Evolutionary conservation across 2,797 vertebrate species (phyloP).

Genomic region (Eupleurogrammus muticus): DNA sequence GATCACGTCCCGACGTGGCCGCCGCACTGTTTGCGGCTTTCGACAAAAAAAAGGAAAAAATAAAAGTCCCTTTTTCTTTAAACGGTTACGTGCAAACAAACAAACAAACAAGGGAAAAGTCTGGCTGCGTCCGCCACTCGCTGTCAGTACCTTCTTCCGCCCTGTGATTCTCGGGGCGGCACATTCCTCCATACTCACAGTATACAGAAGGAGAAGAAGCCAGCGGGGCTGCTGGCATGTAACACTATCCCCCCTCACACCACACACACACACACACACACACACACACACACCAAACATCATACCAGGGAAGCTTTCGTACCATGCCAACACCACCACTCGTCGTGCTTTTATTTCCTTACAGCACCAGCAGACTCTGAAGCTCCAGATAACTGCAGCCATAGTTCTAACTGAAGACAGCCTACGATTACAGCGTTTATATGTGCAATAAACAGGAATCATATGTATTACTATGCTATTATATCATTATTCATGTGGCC

Average conservation of each 20-base stretch:
- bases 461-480: background rate
- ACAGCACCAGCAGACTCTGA: slow-evolving; percentile 28
- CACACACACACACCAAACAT: slow-evolving; percentile 60
- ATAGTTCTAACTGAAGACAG: slow-evolving; percentile 15
- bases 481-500: background rate
- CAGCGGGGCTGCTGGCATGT: slow-evolving; percentile 73
- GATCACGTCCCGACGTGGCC: slow-evolving; percentile 64
- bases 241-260: slow-evolving; percentile 61
- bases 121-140: slow-evolving; percentile 64
- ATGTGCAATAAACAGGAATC: background rate
- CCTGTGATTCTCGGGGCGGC: slow-evolving; percentile 68
- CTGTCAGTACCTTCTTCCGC: slow-evolving; percentile 71
- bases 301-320: slow-evolving; percentile 63
- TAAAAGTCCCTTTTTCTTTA: slow-evolving; percentile 50
- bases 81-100: slow-evolving; percentile 72
- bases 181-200: slow-evolving; percentile 73
- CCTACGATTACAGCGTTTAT: background rate
- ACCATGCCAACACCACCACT: slow-evolving; percentile 57
- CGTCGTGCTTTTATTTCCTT: slow-evolving; percentile 42
- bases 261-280: too few relatives aligned
- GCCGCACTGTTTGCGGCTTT: background rate
- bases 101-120: slow-evolving; percentile 61
- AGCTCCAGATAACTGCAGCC: slow-evolving; percentile 11
- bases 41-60: too few relatives aligned
- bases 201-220: slow-evolving; percentile 65